These are phyloP conservation scores for Drosophila rhopaloa DNA, from an alignment of 1,140 invertebrate genomes.

Conservation along the genomic window DNA sequence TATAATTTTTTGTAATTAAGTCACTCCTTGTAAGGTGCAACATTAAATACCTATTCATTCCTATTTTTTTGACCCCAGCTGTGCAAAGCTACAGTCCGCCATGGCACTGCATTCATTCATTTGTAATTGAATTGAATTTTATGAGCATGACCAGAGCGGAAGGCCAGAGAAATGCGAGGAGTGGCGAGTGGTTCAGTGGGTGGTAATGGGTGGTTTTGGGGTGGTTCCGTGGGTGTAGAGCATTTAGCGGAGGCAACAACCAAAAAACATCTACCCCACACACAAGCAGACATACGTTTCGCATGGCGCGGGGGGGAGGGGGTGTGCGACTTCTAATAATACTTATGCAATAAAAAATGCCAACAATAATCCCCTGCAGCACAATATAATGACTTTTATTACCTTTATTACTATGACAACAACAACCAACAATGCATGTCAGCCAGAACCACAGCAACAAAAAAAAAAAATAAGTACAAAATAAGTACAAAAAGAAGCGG, in stretches of 20 bases:
- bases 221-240: constrained; percentile 5
- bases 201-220: neutral
- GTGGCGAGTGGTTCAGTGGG: constrained; percentile 12
- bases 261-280: constrained; percentile 23
- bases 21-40: too few relatives aligned
- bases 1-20: too few relatives aligned
- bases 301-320: neutral
- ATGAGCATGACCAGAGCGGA: constrained; percentile 40
- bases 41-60: too few relatives aligned
- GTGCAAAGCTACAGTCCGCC: neutral
- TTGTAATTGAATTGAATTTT: constrained; percentile 66
- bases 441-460: constrained; percentile 9
- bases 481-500: constrained; percentile 5
- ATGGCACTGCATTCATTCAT: constrained; percentile 56
- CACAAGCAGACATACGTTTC: constrained; percentile 10
- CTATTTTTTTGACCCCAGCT: constrained; percentile 3
- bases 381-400: constrained; percentile 81
- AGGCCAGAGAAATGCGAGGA: constrained; percentile 6
- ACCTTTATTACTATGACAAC: constrained; percentile 75
- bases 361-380: constrained; percentile 74
- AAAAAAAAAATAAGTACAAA: neutral
- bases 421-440: constrained; percentile 50
- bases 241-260: constrained; percentile 38
- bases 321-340: constrained; percentile 49
- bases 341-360: constrained; percentile 65